Base-by-base conservation (phyloP, 2,113 vertebrate species). In the Prochilodus magdalenae region DNA sequence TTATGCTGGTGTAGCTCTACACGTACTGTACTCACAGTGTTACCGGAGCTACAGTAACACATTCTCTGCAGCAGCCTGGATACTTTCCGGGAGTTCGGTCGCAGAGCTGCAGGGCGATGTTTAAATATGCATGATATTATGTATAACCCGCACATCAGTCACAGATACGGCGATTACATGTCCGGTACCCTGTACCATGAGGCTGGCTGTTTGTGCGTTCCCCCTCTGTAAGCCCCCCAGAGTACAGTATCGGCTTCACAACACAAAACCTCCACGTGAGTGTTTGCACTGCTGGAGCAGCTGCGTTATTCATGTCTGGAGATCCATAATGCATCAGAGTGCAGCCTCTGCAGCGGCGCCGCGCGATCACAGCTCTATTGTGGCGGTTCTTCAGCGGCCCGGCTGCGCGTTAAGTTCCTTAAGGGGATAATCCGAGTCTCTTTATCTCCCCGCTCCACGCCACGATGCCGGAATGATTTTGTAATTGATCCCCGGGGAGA, bases 261-360 rank as follows among this genome's bases (percentile, higher is more conserved):
- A 85, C 85, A 86, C 83, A 80, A 86, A 86, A 84, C 83, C 47
- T 27, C 10, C n/a, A 27, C 20, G 69, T 75, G 29, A 77, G 67
- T 27, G 72, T 84, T 83, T 75, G 14, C 49, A 55, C 73, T 67
- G 62, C 78, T 57, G 40, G 75, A 72, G 71, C 77, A 77, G 72
- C 20, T 71, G 74, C 83, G 83, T 73, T 75, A 79, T 88, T 89
- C 83, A 86, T 88, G 79, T 77, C 82, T 71, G 70, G 71, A 75
- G 24, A 89, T 91, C 82, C 90, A 89, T 92, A 89, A 91, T 88
- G 82, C 85, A 90, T 33, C 20, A 60, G n/a, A n/a, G 57, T n/a
- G 5, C 57, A 24, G 57, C 24, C 24, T 26, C 57, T 24, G 57
- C 57, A 55, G 18, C 16, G 20, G 53, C 57, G 57, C 57, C 1